phyloP scores from a whole-genome alignment of 2,797 vertebrate genomes.

The Dermochelys coriacea region DNA sequence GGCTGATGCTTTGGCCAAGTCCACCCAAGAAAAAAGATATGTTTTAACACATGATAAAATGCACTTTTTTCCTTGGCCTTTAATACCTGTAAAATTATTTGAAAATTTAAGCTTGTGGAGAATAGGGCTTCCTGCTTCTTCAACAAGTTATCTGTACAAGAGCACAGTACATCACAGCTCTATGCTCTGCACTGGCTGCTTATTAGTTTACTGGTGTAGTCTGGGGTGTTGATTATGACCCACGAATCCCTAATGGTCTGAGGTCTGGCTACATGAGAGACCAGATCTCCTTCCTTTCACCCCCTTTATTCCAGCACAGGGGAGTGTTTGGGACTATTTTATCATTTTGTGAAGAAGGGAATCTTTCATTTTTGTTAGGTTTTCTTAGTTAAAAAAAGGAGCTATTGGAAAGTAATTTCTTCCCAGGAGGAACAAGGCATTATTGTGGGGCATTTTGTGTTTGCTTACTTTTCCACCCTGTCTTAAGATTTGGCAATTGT shows the following conservation, averaged over 20 bases:
- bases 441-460: background rate
- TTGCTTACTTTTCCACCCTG: background rate
- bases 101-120: background rate
- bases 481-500: background rate
- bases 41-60: background rate
- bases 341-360: background rate
- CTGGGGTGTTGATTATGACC: background rate
- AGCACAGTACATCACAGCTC: background rate
- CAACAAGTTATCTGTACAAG: background rate
- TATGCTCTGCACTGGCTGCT: background rate
- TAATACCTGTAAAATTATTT: background rate
- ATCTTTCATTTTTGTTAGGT: constrained; percentile 21
- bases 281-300: fast-evolving
- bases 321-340: background rate
- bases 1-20: background rate
- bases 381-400: background rate
- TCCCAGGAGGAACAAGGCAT: background rate
- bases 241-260: background rate
- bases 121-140: fast-evolving
- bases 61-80: background rate
- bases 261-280: background rate
- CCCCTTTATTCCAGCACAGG: background rate
- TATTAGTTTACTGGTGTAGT: background rate
- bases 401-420: background rate
- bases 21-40: background rate